These are phyloP conservation scores for Gadus macrocephalus DNA, from an alignment of 2,113 vertebrate species.

Conservation along the genomic window DNA sequence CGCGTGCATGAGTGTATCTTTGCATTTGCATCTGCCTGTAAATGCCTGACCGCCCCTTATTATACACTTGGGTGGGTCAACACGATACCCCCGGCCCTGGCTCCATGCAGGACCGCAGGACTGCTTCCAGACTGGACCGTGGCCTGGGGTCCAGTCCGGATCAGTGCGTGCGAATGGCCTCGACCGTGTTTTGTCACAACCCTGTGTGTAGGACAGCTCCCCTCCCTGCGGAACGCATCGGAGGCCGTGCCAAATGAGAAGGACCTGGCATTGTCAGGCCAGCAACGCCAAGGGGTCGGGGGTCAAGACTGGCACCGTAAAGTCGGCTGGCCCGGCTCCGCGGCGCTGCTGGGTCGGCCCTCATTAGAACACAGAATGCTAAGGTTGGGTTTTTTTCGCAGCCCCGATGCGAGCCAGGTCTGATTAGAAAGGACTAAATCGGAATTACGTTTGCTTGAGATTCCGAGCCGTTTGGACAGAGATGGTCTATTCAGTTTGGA, in stretches of 20 bases:
- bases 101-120: background rate
- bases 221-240: slow-evolving; percentile 2
- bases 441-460: too few relatives aligned
- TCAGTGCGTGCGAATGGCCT: slow-evolving; percentile 15
- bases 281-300: slow-evolving; percentile 31
- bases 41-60: background rate
- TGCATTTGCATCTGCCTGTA: background rate
- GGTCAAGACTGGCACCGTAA: slow-evolving; percentile 44
- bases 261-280: slow-evolving; percentile 29
- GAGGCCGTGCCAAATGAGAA: slow-evolving; percentile 38
- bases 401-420: too few relatives aligned
- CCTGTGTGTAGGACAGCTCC: slow-evolving; percentile 14
- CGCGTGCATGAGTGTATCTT: background rate
- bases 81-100: background rate
- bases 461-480: too few relatives aligned
- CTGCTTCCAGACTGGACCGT: slow-evolving; percentile 5
- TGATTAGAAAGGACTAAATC: too few relatives aligned
- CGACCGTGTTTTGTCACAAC: slow-evolving; percentile 19
- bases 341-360: slow-evolving; percentile 27
- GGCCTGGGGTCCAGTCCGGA: slow-evolving; percentile 18
- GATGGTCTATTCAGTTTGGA: too few relatives aligned
- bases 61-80: background rate
- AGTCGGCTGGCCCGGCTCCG: slow-evolving; percentile 26
- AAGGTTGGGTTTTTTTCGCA: too few relatives aligned
- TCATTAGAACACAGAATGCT: slow-evolving; percentile 27